These are phyloP conservation scores for Hyalella azteca DNA, from an alignment of 2,888 invertebrate species.

Conservation along the genomic window DNA sequence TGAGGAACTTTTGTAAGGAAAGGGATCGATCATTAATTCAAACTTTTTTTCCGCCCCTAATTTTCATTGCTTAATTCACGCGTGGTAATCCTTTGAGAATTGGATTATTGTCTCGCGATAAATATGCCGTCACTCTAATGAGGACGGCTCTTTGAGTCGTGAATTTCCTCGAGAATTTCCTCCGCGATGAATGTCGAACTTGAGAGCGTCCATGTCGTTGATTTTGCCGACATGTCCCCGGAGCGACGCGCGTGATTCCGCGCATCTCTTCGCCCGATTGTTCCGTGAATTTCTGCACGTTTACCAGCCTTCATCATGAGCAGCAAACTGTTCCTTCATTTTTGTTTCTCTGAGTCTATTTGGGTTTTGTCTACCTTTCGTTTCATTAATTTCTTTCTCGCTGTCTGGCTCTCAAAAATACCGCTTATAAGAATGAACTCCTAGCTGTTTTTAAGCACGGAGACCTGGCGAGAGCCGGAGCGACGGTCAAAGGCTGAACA, in stretches of 20 bases:
- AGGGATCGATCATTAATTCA: too few relatives aligned
- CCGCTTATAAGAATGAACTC: too few relatives aligned
- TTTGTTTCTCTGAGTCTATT: too few relatives aligned
- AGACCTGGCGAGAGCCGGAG: background rate
- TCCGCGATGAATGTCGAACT: background rate
- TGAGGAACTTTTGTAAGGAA: too few relatives aligned
- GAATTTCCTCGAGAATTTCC: background rate
- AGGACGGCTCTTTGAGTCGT: background rate
- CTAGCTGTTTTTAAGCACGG: too few relatives aligned
- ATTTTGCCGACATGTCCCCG: background rate
- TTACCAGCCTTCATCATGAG: background rate
- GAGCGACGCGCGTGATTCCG: conserved; percentile 11
- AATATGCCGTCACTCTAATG: background rate
- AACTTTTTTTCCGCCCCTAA: too few relatives aligned
- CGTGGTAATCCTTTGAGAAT: too few relatives aligned
- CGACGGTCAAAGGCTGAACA: background rate
- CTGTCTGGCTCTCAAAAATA: too few relatives aligned
- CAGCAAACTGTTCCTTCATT: background rate
- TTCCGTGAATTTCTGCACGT: background rate
- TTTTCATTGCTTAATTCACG: too few relatives aligned
- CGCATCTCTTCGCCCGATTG: background rate
- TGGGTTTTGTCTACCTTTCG: too few relatives aligned
- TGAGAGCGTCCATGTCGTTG: conserved; percentile 1
- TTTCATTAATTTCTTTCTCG: too few relatives aligned
- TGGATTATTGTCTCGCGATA: background rate